phyloP scores from a whole-genome alignment of 1,140 invertebrate genomes.

The Prorops nasuta region DNA sequence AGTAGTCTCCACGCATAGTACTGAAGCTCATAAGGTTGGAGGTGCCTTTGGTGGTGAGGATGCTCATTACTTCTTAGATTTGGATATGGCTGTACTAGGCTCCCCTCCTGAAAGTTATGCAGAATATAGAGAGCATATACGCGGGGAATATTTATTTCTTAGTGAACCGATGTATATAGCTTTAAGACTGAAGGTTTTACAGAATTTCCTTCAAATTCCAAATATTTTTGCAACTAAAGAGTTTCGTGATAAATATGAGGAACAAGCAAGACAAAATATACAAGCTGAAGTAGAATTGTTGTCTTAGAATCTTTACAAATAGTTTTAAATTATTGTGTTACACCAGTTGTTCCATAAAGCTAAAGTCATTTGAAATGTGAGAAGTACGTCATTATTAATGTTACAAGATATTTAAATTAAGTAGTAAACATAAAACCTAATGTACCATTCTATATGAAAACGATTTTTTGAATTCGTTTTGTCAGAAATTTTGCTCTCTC shows the following conservation, averaged over 20 bases:
- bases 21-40: slow-evolving; percentile 62
- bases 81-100: slow-evolving; percentile 63
- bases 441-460: neutral
- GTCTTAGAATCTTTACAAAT: slow-evolving; percentile 29
- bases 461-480: neutral
- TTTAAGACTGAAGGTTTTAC: slow-evolving; percentile 62
- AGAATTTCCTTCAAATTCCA: slow-evolving; percentile 65
- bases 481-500: too few relatives aligned
- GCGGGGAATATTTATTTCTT: slow-evolving; percentile 62
- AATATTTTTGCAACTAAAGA: slow-evolving; percentile 67
- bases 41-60: slow-evolving; percentile 61
- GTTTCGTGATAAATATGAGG: slow-evolving; percentile 62
- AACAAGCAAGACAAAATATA: slow-evolving; percentile 63
- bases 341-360: neutral
- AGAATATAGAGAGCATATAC: slow-evolving; percentile 56
- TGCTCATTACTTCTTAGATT: slow-evolving; percentile 63
- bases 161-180: slow-evolving; percentile 58
- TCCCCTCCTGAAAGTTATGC: slow-evolving; percentile 54
- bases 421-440: neutral
- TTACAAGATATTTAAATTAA: neutral
- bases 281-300: slow-evolving; percentile 58
- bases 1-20: slow-evolving; percentile 59
- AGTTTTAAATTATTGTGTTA: neutral
- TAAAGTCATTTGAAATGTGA: neutral
- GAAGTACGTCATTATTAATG: neutral